A percentile compares a stretch with the other conserved stretches of the same genome.
These are phyloP conservation scores for Fistularia tabacaria DNA, from an alignment of 2,797 vertebrate genomes.

Conservation along the genomic window DNA sequence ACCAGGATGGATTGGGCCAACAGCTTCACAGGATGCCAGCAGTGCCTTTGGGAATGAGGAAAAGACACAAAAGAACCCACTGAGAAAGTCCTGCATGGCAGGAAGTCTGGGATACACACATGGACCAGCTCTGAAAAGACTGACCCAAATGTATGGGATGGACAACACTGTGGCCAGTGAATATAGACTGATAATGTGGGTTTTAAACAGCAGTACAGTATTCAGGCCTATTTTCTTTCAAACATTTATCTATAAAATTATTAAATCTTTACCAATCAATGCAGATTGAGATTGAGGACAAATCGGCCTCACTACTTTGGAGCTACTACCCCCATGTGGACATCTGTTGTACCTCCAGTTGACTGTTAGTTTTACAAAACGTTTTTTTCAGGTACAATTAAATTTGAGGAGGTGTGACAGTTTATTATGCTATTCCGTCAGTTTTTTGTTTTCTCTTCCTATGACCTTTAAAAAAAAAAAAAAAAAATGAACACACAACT, in stretches of 20 bases:
- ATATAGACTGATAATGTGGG: slow-evolving; percentile 22
- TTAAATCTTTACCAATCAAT: no score
- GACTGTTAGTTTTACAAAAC: not conserved
- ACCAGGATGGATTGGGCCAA: slow-evolving; percentile 59
- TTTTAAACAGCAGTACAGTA: no score
- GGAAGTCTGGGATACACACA: slow-evolving; percentile 48
- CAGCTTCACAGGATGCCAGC: slow-evolving; percentile 56
- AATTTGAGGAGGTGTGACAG: not conserved
- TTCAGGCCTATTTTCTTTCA: no score
- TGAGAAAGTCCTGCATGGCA: slow-evolving; percentile 51
- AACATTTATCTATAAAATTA: no score
- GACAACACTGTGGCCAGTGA: not conserved
- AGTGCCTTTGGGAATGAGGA: slow-evolving; percentile 54
- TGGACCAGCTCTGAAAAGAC: slow-evolving; percentile 35
- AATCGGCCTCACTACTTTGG: slow-evolving; percentile 28
- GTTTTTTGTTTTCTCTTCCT: no score
- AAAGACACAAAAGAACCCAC: slow-evolving; percentile 58
- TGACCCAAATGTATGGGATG: slow-evolving; percentile 28
- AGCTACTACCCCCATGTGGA: slow-evolving; percentile 68
- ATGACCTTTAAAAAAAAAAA: no score
- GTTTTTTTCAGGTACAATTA: not conserved
- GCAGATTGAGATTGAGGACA: no score
- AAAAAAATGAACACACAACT: no score
- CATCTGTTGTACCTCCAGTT: not conserved
- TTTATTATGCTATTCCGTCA: no score